A percentile compares a stretch with the other conserved stretches of the same genome.
Evolutionary conservation across 2,113 vertebrate genomes (phyloP).

Genomic region (Taurulus bubalis): DNA sequence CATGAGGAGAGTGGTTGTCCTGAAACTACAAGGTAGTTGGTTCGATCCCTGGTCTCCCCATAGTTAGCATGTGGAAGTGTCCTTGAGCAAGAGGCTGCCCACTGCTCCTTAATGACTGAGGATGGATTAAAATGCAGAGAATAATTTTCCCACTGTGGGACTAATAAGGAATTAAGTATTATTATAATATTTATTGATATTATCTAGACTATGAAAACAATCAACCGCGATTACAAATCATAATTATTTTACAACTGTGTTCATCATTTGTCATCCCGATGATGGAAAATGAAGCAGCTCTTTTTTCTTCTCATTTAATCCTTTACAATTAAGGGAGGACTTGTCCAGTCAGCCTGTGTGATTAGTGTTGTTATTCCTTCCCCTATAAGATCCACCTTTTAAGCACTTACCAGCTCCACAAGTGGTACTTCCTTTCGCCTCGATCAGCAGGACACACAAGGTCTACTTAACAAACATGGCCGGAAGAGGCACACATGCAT

Average conservation of each 20-base stretch:
- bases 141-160: no score
- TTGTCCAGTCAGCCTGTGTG: neutral
- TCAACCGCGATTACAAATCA: neutral
- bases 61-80: no score
- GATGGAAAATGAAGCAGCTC: neutral
- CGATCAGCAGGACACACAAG: slow-evolving; percentile 51
- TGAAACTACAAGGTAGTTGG: no score
- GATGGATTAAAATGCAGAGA: no score
- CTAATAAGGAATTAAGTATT: no score
- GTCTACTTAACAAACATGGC: slow-evolving; percentile 63
- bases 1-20: no score
- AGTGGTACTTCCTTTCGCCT: slow-evolving; percentile 22
- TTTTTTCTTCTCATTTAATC: neutral
- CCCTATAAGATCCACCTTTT: slow-evolving; percentile 7
- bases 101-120: no score
- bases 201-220: neutral
- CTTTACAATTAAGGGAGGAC: neutral
- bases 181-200: neutral
- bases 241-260: neutral
- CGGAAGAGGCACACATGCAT: slow-evolving; percentile 43
- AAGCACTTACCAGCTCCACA: slow-evolving; percentile 10
- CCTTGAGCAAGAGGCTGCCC: no score
- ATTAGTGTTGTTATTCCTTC: neutral
- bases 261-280: neutral
- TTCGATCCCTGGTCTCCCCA: no score